Percentiles rank a stretch among this genome's conserved stretches.
These are phyloP conservation scores for Polypterus bichir DNA, from an alignment of 2,113 vertebrate genomes.

Conservation along the genomic window DNA sequence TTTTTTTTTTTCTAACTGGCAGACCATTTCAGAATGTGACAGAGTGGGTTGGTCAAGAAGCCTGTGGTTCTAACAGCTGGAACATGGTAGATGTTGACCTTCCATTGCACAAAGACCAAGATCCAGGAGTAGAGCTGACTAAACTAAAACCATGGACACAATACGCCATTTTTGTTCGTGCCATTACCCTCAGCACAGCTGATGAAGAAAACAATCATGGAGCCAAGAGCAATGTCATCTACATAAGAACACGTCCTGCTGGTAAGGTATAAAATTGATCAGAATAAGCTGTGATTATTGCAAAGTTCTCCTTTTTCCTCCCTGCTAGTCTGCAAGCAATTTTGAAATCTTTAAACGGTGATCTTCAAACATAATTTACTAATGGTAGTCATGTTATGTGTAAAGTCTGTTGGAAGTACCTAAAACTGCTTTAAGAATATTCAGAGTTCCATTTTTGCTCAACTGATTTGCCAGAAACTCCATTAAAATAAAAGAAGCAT, in stretches of 20 bases:
- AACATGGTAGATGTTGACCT: conserved; percentile 57
- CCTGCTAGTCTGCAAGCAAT: no score
- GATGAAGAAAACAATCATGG: conserved; percentile 56
- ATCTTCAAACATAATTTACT: no score
- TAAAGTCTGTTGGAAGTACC: no score
- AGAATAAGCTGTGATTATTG: no score
- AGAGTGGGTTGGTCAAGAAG: conserved; percentile 53
- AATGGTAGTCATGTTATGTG: no score
- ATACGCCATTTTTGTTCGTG: conserved; percentile 56
- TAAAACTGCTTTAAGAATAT: no score
- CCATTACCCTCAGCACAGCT: conserved; percentile 55
- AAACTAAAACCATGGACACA: conserved; percentile 64
- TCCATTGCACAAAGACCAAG: conserved; percentile 48
- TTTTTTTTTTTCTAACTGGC: neutral
- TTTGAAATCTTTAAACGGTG: no score
- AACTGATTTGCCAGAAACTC: no score
- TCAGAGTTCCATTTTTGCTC: no score
- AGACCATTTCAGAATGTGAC: conserved; percentile 66
- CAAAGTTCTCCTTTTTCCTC: no score
- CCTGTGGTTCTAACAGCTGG: conserved; percentile 60
- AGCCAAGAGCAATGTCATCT: conserved; percentile 58
- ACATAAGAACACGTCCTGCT: conserved; percentile 54
- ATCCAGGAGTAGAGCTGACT: conserved; percentile 42
- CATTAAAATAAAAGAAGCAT: no score
- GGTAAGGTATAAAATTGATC: conserved; percentile 29